These are phyloP conservation scores for Heliconius hortense DNA, from an alignment of 2,888 invertebrate genomes.

Conservation along the genomic window DNA sequence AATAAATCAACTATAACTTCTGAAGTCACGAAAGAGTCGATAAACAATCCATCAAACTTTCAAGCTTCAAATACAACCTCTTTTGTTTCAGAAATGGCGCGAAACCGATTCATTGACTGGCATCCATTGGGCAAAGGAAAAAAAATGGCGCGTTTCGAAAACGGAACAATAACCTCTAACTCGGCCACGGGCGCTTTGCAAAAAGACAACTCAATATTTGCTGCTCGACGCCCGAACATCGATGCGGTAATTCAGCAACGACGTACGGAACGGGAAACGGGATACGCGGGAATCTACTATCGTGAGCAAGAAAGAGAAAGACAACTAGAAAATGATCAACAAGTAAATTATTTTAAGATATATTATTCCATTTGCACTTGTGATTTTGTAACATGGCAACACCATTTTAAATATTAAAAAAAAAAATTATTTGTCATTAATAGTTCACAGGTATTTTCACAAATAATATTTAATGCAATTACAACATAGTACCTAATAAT, in stretches of 20 bases:
- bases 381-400: not conserved
- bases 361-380: not conserved
- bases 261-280: conserved; percentile 18
- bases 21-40: conserved; percentile 2
- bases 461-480: not conserved
- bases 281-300: not conserved
- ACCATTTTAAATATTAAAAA: not conserved
- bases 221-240: conserved; percentile 54
- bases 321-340: not conserved
- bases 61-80: conserved; percentile 28
- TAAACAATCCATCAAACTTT: conserved; percentile 6
- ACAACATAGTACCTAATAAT: not conserved
- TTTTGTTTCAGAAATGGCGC: conserved; percentile 46
- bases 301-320: not conserved
- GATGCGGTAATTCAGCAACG: conserved; percentile 42
- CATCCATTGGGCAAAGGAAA: conserved; percentile 52
- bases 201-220: conserved; percentile 69
- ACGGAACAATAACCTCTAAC: conserved; percentile 78
- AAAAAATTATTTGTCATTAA: not conserved
- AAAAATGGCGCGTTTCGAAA: conserved; percentile 68
- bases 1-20: not conserved
- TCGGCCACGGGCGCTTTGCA: conserved; percentile 76
- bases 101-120: conserved; percentile 52
- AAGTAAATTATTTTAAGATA: not conserved
- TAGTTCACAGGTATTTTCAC: not conserved